phyloP scores from a whole-genome alignment of 2,797 vertebrate species.

The Clamator glandarius region DNA sequence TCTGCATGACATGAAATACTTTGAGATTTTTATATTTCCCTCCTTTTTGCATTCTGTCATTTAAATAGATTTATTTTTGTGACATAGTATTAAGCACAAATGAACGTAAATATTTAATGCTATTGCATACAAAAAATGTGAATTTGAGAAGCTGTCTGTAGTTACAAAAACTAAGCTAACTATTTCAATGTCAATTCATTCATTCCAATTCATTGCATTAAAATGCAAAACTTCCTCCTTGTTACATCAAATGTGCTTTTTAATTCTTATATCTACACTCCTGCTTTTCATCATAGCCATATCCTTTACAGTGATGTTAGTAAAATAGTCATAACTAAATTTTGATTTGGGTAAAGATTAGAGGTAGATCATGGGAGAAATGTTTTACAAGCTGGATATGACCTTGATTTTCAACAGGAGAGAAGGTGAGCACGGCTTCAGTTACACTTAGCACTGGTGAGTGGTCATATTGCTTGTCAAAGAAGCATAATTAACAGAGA shows the following conservation, averaged over 20 bases:
- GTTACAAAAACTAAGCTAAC: neutral
- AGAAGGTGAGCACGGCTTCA: neutral
- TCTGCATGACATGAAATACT: neutral
- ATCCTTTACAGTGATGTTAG: neutral
- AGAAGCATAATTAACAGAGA: neutral
- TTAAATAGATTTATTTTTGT: neutral
- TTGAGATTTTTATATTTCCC: neutral
- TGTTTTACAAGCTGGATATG: fast-evolving
- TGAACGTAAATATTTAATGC: neutral
- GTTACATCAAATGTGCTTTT: neutral
- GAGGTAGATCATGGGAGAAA: neutral
- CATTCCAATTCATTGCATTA: neutral
- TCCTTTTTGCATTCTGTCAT: neutral
- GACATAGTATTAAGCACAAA: neutral
- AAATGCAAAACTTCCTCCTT: neutral
- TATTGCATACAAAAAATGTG: neutral
- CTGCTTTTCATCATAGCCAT: neutral
- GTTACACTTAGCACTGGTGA: neutral
- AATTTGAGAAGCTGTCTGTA: neutral
- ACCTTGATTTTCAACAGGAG: neutral
- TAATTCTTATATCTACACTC: neutral
- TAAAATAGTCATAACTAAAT: neutral
- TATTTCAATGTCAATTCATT: neutral
- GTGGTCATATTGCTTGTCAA: neutral
- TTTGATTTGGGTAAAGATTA: neutral